Conservation (phyloP, 1,140 invertebrate genomes). For the Hycleus phaleratus region DNA sequence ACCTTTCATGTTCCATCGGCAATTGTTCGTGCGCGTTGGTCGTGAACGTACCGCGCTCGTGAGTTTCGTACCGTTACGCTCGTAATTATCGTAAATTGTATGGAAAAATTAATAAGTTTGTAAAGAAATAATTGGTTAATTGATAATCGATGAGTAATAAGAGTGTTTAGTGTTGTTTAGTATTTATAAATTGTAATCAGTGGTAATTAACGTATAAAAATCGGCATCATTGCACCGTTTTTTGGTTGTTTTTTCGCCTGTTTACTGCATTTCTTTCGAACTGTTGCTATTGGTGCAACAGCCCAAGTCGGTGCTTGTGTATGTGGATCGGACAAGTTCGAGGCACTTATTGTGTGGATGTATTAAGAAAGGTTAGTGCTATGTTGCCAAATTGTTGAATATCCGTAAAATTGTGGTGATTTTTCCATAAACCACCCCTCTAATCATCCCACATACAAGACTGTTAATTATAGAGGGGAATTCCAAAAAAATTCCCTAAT, state of each 20-base stretch:
- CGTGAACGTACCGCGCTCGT: not conserved
- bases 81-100: too few species aligned
- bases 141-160: too few species aligned
- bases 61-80: not conserved
- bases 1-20: conserved; percentile 8
- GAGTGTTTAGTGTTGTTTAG: too few species aligned
- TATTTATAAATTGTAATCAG: too few species aligned
- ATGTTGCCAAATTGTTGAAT: conserved; percentile 7
- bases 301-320: not conserved
- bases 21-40: conserved; percentile 6
- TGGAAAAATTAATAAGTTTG: too few species aligned
- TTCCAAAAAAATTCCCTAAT: too few species aligned
- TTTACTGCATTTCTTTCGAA: too few species aligned
- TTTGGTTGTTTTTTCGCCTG: not conserved
- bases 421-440: too few species aligned
- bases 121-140: too few species aligned
- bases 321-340: not conserved
- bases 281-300: too few species aligned
- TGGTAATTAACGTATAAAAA: not conserved
- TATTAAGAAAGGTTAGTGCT: conserved; percentile 9
- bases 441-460: too few species aligned
- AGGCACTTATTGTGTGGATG: conserved; percentile 3
- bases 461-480: too few species aligned
- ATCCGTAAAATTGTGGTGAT: not conserved
- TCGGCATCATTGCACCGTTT: not conserved